Conservation (phyloP, 2,888 invertebrate species). For the Tiliacea aurago region DNA sequence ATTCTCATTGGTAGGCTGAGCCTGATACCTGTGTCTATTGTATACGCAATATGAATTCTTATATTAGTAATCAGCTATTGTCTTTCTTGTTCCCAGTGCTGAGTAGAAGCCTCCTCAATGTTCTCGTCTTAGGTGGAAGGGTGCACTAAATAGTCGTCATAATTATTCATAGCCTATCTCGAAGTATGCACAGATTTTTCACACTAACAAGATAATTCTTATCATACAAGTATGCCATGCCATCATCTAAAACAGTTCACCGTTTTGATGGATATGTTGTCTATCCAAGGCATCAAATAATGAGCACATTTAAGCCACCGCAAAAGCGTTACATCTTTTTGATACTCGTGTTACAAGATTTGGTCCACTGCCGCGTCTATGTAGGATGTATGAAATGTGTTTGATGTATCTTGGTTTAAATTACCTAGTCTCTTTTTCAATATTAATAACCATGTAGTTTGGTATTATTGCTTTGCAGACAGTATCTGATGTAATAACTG, state of each 20-base stretch:
- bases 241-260: background rate
- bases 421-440: background rate
- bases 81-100: slow-evolving; percentile 1
- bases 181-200: background rate
- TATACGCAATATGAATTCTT: slow-evolving; percentile 19
- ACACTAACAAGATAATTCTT: too few relatives aligned
- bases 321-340: slow-evolving; percentile 56
- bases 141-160: background rate
- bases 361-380: slow-evolving; percentile 39
- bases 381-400: slow-evolving; percentile 29
- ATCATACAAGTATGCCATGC: background rate
- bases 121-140: background rate
- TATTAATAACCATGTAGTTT: background rate
- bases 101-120: background rate
- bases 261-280: slow-evolving; percentile 23
- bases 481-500: background rate
- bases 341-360: slow-evolving; percentile 55
- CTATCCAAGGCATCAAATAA: slow-evolving; percentile 37
- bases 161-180: background rate
- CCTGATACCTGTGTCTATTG: background rate
- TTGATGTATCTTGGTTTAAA: slow-evolving; percentile 22
- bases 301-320: slow-evolving; percentile 39
- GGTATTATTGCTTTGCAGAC: background rate
- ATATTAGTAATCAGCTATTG: slow-evolving; percentile 29
- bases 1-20: slow-evolving; percentile 47